Base-by-base conservation (phyloP, 2,888 invertebrate species). In the Calameuta idolon region DNA sequence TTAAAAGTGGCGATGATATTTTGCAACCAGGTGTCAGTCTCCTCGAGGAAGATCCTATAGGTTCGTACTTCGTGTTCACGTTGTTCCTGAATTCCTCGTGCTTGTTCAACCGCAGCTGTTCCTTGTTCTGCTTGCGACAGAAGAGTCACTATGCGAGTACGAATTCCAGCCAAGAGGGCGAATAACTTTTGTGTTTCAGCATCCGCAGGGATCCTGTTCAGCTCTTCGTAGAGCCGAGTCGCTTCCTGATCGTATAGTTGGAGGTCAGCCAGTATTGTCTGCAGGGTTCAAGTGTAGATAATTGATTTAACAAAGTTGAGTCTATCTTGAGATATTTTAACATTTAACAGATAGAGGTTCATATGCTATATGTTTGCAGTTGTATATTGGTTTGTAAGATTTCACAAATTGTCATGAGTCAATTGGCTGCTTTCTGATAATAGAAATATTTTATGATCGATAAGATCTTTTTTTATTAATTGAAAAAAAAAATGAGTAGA, bases 201-300 rank as follows among this genome's bases (percentile, higher is more conserved):
- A 91, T 96, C 96, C 78, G 94, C 93, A 30, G 94, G 94, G 84
- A 95, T 92, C 83, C 93, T 93, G 88, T 93, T 93, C 75, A 96
- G 92, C 87, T 94, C 93, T 75, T 93, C 92, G 87, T 95, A 95
- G 69, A 97, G 91, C 34, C 94, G 93, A 73, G 93, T 92, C 0
- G 95, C 94, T 83, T 95, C 95, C 84, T 94, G 93, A 82, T 95
- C 95, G 89, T 96, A 94, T 88, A 93, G 94, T 90, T 94, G 94
- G 86, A 97, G 93, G 90, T 96, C 94, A 85, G 93, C 92, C 85
- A 95, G 93, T 84, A 96, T 94, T 87, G 94, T 94, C 97, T 97
- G 92, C 75, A 94, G 92, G 77, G 81, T 71, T 30, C 11, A 34
- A 23, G 23, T 3, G 1, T 15, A 71, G 30, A 12, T 9, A 33